Evolutionary conservation across 37 sponge, comb jelly and placozoan genomes (phyloP), one percentile per base, ranked within the genome.

Genomic region (Petrosia ficiformis): DNA sequence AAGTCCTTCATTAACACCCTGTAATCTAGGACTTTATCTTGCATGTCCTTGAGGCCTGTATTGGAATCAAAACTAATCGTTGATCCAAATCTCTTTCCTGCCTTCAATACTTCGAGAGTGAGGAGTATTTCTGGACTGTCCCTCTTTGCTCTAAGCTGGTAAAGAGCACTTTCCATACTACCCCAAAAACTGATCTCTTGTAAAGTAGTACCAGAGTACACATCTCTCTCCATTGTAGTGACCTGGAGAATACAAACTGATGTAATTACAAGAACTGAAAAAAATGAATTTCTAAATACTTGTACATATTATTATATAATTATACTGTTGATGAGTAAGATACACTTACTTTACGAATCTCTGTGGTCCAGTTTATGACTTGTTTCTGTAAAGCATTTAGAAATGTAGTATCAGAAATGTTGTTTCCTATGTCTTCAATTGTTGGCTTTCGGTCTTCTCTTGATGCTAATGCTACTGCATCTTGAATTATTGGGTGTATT

Each of bases 121-220:
- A 98, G 89, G 22, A 68, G 61, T 19, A 98, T 86, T 70, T 98
- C 99, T 1, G 93, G 59, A 64, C 96, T 87, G 44, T 84, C 85
- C 43, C 96, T 75, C 80, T 84, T 92, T 0, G 80, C 64, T 69
- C 90, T 85, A 43, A 95, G 90, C 59, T 77, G 72, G 57, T 79
- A 86, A 57, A 98, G 89, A 30, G 96, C 99, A 69, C 88, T 75
- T 72, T 98, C 99, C 80, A 98, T 59, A 80, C 95, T 95, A 48
- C 95, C 68, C 99, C 99, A 98, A 82, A 98, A 98, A 72, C 89
- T 90, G 70, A 93, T 90, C 84, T 98, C 99, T 78, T 98, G 99
- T 19, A 98, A 81, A 16, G 99, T 96, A 54, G 96, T 90, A 0
- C 99, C 99, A 60, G 93, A 89, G 40, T 94, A 78, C 4, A 96